Evolutionary conservation across 2,888 invertebrate species (phyloP).

Genomic region (Sinodicranocentrus sp.): DNA sequence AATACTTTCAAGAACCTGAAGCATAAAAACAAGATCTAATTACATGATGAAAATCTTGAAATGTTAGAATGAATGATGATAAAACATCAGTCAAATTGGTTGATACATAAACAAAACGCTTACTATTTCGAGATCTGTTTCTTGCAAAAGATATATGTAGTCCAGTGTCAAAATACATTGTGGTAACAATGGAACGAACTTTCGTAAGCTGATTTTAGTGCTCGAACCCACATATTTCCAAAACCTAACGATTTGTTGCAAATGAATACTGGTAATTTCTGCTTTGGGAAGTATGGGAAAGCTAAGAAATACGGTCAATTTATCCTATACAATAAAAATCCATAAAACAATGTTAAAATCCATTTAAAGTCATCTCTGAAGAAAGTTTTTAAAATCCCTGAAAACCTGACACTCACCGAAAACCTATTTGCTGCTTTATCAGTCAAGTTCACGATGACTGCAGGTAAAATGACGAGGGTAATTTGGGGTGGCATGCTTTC

Average conservation of each 20-base stretch:
- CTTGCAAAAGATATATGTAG: neutral
- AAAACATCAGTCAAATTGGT: no score
- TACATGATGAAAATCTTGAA: no score
- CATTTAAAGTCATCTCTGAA: no score
- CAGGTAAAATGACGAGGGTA: conserved; percentile 35
- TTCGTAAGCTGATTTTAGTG: neutral
- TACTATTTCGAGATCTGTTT: neutral
- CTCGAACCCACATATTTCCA: conserved; percentile 6
- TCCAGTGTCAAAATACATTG: conserved; percentile 13
- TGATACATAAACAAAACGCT: no score
- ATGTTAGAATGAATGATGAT: no score
- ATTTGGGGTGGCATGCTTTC: conserved; percentile 43
- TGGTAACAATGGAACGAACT: neutral
- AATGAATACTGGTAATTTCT: neutral
- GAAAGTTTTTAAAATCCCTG: neutral
- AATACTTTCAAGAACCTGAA: no score
- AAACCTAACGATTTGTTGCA: neutral
- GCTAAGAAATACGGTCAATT: no score
- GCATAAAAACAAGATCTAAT: no score
- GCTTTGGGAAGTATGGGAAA: no score
- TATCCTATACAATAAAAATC: neutral
- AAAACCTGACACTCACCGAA: conserved; percentile 4
- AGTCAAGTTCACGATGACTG: conserved; percentile 21
- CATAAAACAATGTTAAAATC: no score
- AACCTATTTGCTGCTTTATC: neutral